These are phyloP conservation scores for Leptatherina wallacei DNA, from an alignment of 2,797 vertebrate species.

Conservation along the genomic window DNA sequence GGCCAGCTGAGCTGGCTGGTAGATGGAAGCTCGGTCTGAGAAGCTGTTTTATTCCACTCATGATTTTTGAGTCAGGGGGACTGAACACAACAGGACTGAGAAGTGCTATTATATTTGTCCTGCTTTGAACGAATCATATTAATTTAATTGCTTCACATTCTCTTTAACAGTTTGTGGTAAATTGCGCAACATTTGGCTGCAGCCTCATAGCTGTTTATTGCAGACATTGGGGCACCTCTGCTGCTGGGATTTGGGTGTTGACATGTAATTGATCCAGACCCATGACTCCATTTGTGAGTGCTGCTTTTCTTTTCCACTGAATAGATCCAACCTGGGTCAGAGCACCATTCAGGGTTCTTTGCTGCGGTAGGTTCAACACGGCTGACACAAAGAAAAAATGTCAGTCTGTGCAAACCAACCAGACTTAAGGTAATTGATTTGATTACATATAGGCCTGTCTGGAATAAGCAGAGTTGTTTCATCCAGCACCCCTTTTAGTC, in stretches of 20 bases:
- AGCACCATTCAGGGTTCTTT: conserved; percentile 39
- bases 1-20: conserved; percentile 51
- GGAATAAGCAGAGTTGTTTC: conserved; percentile 52
- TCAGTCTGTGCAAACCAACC: conserved; percentile 49
- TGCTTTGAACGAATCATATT: conserved; percentile 61
- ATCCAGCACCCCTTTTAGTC: conserved; percentile 39
- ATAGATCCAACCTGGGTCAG: conserved; percentile 43
- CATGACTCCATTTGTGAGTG: conserved; percentile 26
- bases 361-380: conserved; percentile 41
- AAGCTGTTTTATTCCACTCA: conserved; percentile 37
- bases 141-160: conserved; percentile 66
- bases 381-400: conserved; percentile 51
- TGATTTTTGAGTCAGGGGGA: conserved; percentile 15
- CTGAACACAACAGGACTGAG: conserved; percentile 33
- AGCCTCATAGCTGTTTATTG: conserved; percentile 37
- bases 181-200: conserved; percentile 49
- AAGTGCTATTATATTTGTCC: conserved; percentile 40
- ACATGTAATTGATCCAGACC: conserved; percentile 29
- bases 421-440: conserved; percentile 58
- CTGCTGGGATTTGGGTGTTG: conserved; percentile 46
- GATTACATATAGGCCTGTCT: conserved; percentile 57
- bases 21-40: conserved; percentile 34
- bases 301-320: conserved; percentile 45
- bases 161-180: conserved; percentile 58
- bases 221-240: conserved; percentile 38